Conservation (phyloP, 2,113 vertebrate genomes). For the Salvelinus sp. region DNA sequence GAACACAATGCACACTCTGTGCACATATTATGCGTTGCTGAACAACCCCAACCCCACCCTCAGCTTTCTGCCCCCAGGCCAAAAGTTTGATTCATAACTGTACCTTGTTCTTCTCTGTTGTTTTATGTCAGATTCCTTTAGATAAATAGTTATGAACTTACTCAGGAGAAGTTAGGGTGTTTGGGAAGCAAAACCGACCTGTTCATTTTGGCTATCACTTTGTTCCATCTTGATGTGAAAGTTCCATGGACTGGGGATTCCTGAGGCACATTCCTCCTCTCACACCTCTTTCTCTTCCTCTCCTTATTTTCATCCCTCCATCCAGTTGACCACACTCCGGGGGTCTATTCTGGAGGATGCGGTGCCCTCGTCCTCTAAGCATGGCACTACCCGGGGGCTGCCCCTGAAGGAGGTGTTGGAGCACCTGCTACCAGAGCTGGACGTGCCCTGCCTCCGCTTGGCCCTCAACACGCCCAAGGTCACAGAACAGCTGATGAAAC, state of each 20-base stretch:
- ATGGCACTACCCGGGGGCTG: constrained; percentile 86
- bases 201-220: not conserved
- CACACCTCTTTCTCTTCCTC: not conserved
- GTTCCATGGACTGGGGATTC: constrained; percentile 38
- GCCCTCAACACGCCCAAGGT: constrained; percentile 95
- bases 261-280: constrained; percentile 31
- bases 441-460: constrained; percentile 86
- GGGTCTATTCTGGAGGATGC: constrained; percentile 90
- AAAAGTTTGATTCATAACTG: constrained; percentile 27
- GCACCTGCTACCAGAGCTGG: constrained; percentile 89
- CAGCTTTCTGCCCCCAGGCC: constrained; percentile 17
- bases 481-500: constrained; percentile 94
- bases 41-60: not conserved
- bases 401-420: constrained; percentile 93
- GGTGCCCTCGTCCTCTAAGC: constrained; percentile 91
- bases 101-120: constrained; percentile 12
- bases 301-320: not conserved
- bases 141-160: not conserved
- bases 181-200: not conserved
- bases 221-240: constrained; percentile 8
- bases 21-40: not conserved
- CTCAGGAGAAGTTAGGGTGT: not conserved
- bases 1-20: constrained; percentile 51
- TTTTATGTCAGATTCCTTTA: constrained; percentile 23
- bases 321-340: constrained; percentile 87